Base-by-base conservation (phyloP, 64 coral and sea anemone genomes). In the Pocillopora verrucosa region DNA sequence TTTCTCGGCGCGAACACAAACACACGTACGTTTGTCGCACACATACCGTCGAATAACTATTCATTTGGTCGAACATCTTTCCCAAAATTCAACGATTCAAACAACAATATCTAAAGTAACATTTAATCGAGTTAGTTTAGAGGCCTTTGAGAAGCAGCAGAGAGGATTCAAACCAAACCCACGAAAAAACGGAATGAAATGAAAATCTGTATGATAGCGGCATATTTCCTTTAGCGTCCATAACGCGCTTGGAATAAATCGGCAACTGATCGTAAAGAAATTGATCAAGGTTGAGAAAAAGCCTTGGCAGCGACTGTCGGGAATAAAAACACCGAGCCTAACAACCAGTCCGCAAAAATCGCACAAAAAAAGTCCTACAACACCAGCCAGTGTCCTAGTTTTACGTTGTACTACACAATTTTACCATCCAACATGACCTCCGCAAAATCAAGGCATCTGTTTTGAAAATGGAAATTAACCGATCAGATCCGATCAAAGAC, bases 401-500 rank as follows among this genome's bases (percentile, higher is more conserved):
- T 70, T 24, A 70, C 67, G 67, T 20, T 70, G 11, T 11, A n/a
- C n/a, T 24, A 30, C 67, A 70, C 67, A 70, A 70, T 9, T 70
- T 70, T 70, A 70, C 67, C 67, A 20, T 70, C 67, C 0, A 70
- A 70, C 2, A 24, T 15, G 12, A 17, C 12, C 67, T 24, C n/a
- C 25, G 67, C 20, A 70, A 80, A 85, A 85, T 72, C 82, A 56
- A 56, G 65, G 36, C 82, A 57, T 45, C 82, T 72, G 36, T 85
- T 85, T 72, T 85, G 36, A 84, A 82, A 84, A 68, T 84, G 61
- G 80, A 84, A 84, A 84, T 84, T 35, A 68, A 70, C 64, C 41
- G 82, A 85, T 85, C 61, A 85, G 36, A 72, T 85, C 37, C 22
- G 64, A 85, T 85, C 64, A 85, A 85, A 85, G 36, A 38, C 37